Base-by-base conservation (phyloP, 1,140 invertebrate species). In the Meteorus sp. region DNA sequence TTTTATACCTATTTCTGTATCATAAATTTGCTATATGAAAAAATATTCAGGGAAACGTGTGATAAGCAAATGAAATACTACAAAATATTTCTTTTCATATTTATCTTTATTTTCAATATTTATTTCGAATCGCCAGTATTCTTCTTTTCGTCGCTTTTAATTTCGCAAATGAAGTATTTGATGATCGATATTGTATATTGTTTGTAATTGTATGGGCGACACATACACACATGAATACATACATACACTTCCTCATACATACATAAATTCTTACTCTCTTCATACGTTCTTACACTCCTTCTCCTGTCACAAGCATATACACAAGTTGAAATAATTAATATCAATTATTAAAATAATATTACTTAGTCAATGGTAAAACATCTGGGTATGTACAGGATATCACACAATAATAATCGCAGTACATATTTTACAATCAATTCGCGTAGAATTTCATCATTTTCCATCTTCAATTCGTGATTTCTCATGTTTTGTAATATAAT, bases 321-420 rank as follows among this genome's bases (percentile, higher is more conserved):
- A 70, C 63, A 72, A 73, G 56, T 73, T 19, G 33, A 62, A 66
- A 63, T 69, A 68, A 66, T 64, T 58, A 60, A 56, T 43, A 67
- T 48, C 44, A 54, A 53, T 66, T 19, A 35, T 62, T 62, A 63
- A 31, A 56, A 57, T 60, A 58, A 56, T 52, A 51, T 64, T 59
- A 54, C 17, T 57, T 13, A 39, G 56, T 57, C 52, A 39, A 52
- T 62, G 58, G 51, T 54, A 60, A 41, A 44, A 59, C 35, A n/a
- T 56, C 56, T 65, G 29, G 62, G 31, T 76, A 75, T 76, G 61
- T 77, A 76, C 73, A 76, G 47, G 61, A 69, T 76, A 77, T 77
- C 74, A 76, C 74, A 76, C 71, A 71, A 74, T 66, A 64, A 53
- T 66, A 71, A 68, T 64, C 45, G 64, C 67, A 60, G 61, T 58